Conservation (phyloP, 1,140 invertebrate species). For the Drosophila willistoni region DNA sequence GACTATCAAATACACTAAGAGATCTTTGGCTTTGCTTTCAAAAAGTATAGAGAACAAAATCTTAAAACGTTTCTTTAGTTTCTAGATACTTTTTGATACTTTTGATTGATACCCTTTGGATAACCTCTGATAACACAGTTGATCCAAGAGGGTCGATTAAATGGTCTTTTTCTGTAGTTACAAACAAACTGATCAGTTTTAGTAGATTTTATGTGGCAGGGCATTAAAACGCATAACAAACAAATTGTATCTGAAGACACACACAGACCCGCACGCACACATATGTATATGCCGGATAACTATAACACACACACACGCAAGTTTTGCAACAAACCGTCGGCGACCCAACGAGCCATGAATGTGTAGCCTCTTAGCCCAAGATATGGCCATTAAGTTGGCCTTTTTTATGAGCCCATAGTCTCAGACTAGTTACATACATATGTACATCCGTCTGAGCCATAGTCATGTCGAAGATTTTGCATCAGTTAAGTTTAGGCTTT, state of each 20-base stretch:
- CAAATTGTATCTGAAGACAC: conserved; percentile 61
- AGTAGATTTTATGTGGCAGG: not conserved
- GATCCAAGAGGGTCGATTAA: no score
- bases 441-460: conserved; percentile 21
- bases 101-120: no score
- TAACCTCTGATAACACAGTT: no score
- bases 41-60: no score
- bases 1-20: no score
- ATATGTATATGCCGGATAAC: not conserved
- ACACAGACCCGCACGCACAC: conserved; percentile 21
- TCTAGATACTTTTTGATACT: no score
- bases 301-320: conserved; percentile 13
- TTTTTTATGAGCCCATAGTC: conserved; percentile 65
- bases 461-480: conserved; percentile 36
- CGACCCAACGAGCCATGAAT: conserved; percentile 74
- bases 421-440: conserved; percentile 46
- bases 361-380: conserved; percentile 71
- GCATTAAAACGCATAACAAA: conserved; percentile 45
- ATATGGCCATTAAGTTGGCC: conserved; percentile 78
- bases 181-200: not conserved
- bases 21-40: no score
- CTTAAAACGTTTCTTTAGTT: no score
- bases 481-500: conserved; percentile 44
- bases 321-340: conserved; percentile 18
- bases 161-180: not conserved